Conservation (phyloP, 2,888 invertebrate genomes). For the Dilophus febrilis region DNA sequence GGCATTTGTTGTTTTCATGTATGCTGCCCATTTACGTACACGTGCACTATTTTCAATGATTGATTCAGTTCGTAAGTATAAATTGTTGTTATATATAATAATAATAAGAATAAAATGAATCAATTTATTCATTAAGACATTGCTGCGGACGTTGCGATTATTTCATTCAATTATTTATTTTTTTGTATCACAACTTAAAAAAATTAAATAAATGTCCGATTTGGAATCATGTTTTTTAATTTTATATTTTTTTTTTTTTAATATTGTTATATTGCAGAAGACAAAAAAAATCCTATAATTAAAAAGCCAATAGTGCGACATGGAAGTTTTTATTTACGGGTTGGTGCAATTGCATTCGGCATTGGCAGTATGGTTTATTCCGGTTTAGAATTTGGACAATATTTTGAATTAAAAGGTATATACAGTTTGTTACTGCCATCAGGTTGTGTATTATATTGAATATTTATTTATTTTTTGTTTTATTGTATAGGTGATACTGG, state of each 20-base stretch:
- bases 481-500: conserved; percentile 28
- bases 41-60: conserved; percentile 37
- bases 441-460: no score
- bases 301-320: conserved; percentile 31
- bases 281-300: conserved; percentile 1
- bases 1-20: conserved; percentile 49
- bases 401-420: conserved; percentile 42
- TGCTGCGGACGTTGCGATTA: no score
- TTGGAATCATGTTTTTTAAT: no score
- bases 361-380: conserved; percentile 47
- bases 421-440: no score
- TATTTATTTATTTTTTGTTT: no score
- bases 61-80: conserved; percentile 15
- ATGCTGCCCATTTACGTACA: conserved; percentile 39
- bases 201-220: no score
- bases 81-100: neutral
- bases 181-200: neutral
- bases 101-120: neutral
- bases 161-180: neutral
- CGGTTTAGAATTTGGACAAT: conserved; percentile 44
- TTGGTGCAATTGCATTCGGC: conserved; percentile 47
- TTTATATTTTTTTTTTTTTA: neutral
- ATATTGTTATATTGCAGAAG: conserved; percentile 1
- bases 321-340: conserved; percentile 62
- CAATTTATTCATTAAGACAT: neutral